Conservation (phyloP, 1,140 invertebrate species). For the Conus ventricosus region DNA sequence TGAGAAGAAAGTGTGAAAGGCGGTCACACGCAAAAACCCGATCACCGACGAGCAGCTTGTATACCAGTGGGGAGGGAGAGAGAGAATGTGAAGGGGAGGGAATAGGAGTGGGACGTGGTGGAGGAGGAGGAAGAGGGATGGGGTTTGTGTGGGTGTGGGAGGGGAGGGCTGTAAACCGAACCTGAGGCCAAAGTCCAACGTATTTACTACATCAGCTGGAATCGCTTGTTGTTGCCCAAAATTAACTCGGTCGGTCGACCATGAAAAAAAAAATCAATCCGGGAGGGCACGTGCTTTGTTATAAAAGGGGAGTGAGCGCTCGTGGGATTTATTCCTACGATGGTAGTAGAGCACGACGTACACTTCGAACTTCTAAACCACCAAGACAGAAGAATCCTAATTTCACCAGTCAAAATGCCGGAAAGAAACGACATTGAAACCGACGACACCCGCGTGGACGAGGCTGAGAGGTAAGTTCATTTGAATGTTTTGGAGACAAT, state of each 20-base stretch:
- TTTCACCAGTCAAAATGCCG: conserved; percentile 11
- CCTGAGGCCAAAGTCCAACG: too few relatives aligned
- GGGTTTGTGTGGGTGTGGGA: not conserved
- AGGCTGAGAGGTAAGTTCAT: not conserved
- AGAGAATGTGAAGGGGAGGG: not conserved
- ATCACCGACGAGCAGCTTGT: not conserved
- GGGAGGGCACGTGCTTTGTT: not conserved
- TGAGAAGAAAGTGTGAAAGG: too few relatives aligned
- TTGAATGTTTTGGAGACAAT: not conserved
- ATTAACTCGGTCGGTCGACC: not conserved
- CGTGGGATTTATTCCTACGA: not conserved
- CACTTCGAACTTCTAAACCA: not conserved
- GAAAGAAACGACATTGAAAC: conserved; percentile 26
- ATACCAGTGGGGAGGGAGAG: not conserved
- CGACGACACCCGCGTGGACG: not conserved
- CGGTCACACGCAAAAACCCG: too few relatives aligned
- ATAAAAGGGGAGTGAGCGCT: not conserved
- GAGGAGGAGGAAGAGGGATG: not conserved
- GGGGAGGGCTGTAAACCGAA: not conserved
- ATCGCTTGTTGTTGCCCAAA: not conserved
- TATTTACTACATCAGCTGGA: too few relatives aligned
- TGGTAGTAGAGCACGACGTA: not conserved
- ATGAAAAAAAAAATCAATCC: not conserved
- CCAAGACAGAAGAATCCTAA: not conserved
- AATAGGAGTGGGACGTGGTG: not conserved